These are phyloP conservation scores for Echinometra lucunter DNA, from an alignment of 53 echinoderm and acorn worm species.

Conservation along the genomic window DNA sequence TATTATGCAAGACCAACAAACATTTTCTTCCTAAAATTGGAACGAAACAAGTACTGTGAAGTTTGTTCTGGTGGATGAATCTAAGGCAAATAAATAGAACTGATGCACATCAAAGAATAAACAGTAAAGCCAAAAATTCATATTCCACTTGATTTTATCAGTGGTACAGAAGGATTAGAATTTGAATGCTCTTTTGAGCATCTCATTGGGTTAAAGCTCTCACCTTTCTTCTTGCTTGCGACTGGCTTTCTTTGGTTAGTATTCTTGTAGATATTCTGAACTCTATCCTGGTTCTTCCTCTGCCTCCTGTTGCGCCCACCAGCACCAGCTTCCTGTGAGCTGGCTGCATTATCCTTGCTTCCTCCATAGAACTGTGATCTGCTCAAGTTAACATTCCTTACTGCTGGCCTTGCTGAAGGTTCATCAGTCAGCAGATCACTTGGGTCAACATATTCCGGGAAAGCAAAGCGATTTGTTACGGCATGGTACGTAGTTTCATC, in stretches of 20 bases:
- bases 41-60: no score
- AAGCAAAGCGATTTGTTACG: conserved; percentile 34
- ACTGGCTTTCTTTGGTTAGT: conserved; percentile 63
- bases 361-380: conserved; percentile 19
- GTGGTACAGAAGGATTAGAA: no score
- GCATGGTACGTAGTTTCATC: conserved; percentile 51
- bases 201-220: no score
- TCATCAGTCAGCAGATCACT: neutral
- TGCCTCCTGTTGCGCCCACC: conserved; percentile 65
- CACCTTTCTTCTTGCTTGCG: conserved; percentile 46
- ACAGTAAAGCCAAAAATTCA: no score
- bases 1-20: no score
- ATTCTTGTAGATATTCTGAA: conserved; percentile 77
- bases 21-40: no score
- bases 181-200: no score
- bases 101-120: no score
- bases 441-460: conserved; percentile 1
- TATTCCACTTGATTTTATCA: no score
- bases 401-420: neutral
- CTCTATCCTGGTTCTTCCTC: conserved; percentile 80
- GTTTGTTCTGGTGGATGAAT: no score
- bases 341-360: neutral
- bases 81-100: no score
- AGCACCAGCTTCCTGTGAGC: neutral
- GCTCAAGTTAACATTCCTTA: conserved; percentile 23